Conservation (phyloP, 2,797 vertebrate genomes). For the Eurystomus glaucurus region DNA sequence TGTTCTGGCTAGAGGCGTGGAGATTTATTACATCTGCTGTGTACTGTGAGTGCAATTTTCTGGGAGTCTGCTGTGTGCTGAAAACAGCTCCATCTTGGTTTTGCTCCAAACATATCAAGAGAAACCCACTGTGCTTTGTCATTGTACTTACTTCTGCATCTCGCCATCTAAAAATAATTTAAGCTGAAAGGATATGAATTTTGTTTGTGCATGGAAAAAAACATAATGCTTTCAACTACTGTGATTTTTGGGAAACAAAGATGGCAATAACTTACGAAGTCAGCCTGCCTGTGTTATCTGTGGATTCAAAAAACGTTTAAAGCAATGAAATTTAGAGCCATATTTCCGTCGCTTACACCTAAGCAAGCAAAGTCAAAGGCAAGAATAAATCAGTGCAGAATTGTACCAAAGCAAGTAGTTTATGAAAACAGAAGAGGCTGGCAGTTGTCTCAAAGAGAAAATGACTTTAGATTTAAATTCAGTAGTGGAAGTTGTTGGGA, state of each 20-base stretch:
- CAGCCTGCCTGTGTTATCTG: slow-evolving; percentile 26
- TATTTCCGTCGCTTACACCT: slow-evolving; percentile 16
- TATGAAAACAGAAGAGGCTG: not conserved
- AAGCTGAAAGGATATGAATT: slow-evolving; percentile 60
- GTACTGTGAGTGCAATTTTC: slow-evolving; percentile 56
- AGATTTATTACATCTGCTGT: slow-evolving; percentile 62
- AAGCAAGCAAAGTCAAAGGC: slow-evolving; percentile 32
- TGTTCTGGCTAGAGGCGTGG: slow-evolving; percentile 29
- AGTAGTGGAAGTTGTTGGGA: not conserved
- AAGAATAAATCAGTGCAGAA: slow-evolving; percentile 44
- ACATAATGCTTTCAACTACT: slow-evolving; percentile 31
- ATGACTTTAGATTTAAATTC: slow-evolving; percentile 30
- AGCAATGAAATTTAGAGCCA: slow-evolving; percentile 32
- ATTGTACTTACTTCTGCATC: slow-evolving; percentile 34
- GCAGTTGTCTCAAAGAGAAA: slow-evolving; percentile 10
- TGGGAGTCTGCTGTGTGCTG: slow-evolving; percentile 47
- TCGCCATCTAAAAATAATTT: slow-evolving; percentile 55
- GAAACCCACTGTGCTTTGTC: slow-evolving; percentile 64
- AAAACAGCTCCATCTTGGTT: slow-evolving; percentile 64
- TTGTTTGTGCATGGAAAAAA: slow-evolving; percentile 19
- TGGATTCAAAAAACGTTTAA: slow-evolving; percentile 23
- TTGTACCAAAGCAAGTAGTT: not conserved
- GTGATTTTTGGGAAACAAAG: slow-evolving; percentile 16
- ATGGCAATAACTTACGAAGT: slow-evolving; percentile 46
- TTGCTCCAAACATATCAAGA: slow-evolving; percentile 44